These are phyloP conservation scores for Prochilodus magdalenae DNA, from an alignment of 2,113 vertebrate species.

Conservation along the genomic window DNA sequence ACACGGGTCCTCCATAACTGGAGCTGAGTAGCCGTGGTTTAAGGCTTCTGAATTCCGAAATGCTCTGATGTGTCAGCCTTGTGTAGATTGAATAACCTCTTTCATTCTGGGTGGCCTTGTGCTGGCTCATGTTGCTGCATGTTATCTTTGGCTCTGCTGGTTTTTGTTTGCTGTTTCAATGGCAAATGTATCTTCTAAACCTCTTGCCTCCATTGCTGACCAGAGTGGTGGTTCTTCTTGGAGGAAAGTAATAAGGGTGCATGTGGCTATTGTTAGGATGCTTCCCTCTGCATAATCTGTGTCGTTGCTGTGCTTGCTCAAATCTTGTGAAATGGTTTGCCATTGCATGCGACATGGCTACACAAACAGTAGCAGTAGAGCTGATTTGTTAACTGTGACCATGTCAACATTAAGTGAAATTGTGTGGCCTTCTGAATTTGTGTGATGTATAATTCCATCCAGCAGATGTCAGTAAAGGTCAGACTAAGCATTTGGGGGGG, in stretches of 20 bases:
- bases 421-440: not conserved
- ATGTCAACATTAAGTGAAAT: not conserved
- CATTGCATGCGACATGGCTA: not conserved
- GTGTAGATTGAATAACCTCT: not conserved
- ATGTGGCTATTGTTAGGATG: not conserved
- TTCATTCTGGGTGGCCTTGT: not conserved
- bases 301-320: not conserved
- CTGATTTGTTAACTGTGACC: not conserved
- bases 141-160: not conserved
- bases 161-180: too few relatives aligned
- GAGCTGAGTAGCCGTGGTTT: not conserved
- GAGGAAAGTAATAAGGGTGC: not conserved
- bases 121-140: not conserved
- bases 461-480: slow-evolving; percentile 61
- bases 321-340: not conserved
- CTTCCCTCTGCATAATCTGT: not conserved
- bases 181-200: not conserved
- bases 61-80: not conserved
- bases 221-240: not conserved
- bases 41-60: not conserved
- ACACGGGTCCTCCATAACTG: not conserved
- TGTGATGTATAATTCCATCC: slow-evolving; percentile 42
- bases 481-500: not conserved
- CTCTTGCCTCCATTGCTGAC: not conserved
- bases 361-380: not conserved